A percentile compares a stretch with the other conserved stretches of the same genome.
These are phyloP conservation scores for Nesidiocoris tenuis DNA, from an alignment of 2,888 invertebrate genomes.

Conservation along the genomic window DNA sequence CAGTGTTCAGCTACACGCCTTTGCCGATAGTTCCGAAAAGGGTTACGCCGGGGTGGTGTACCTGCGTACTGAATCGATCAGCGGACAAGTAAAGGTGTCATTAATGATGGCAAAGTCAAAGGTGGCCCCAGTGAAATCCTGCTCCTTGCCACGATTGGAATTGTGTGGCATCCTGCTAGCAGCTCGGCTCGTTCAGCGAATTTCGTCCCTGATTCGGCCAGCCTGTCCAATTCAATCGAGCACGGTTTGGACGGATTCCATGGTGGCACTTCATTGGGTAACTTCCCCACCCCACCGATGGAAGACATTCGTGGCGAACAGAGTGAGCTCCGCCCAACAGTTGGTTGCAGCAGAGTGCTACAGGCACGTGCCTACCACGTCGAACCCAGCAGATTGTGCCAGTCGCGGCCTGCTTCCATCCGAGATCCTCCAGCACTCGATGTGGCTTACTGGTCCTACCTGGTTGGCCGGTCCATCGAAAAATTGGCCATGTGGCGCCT, in stretches of 20 bases:
- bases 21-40: not conserved
- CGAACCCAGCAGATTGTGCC: slow-evolving; percentile 24
- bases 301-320: slow-evolving; percentile 17
- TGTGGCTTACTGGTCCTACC: not conserved
- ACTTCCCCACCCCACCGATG: not conserved
- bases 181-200: not conserved
- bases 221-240: not conserved
- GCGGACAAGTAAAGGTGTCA: not conserved
- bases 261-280: not conserved
- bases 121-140: not conserved
- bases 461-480: not conserved
- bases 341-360: not conserved
- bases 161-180: not conserved
- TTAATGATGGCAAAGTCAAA: not conserved
- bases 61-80: not conserved
- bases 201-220: not conserved
- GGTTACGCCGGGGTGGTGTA: not conserved
- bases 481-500: not conserved
- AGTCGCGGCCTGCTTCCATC: slow-evolving; percentile 10
- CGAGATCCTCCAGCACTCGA: not conserved
- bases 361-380: slow-evolving; percentile 1
- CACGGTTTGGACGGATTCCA: not conserved
- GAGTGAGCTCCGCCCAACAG: not conserved
- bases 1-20: not conserved
- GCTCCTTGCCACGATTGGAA: not conserved